Conservation (phyloP, 2,113 vertebrate species). For the Peucedramus taeniatus region DNA sequence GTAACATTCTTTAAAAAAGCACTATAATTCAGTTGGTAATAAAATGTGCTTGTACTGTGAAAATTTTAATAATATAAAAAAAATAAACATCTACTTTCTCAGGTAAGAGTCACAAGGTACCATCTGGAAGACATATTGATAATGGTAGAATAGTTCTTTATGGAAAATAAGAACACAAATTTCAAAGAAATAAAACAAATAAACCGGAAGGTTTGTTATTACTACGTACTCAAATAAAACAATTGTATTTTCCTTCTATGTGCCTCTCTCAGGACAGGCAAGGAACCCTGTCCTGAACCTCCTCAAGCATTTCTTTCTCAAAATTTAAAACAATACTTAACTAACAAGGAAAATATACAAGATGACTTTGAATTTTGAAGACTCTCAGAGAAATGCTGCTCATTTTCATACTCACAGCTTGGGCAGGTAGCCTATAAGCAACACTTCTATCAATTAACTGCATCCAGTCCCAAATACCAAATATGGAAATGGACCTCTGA, state of each 20-base stretch:
- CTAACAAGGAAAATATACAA: not conserved
- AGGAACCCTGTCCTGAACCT: not conserved
- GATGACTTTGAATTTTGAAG: not conserved
- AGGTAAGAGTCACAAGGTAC: not conserved
- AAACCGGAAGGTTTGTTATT: not conserved
- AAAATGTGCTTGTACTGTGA: not conserved
- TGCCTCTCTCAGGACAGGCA: not conserved
- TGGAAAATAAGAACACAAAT: not conserved
- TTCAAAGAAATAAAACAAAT: not conserved
- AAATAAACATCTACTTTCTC: not conserved
- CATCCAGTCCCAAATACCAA: not conserved
- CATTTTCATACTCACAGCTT: not conserved
- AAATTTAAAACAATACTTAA: not conserved
- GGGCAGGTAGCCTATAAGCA: not conserved
- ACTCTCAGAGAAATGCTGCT: not conserved
- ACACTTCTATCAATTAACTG: not conserved
- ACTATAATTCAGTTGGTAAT: not conserved
- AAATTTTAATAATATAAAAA: not conserved
- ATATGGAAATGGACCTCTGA: fast-evolving
- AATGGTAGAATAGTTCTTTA: not conserved
- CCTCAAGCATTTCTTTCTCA: not conserved
- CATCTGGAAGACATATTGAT: not conserved
- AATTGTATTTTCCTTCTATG: not conserved
- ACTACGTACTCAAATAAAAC: not conserved
- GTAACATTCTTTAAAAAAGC: not conserved